Evolutionary conservation across 92 coral and sea anemone genomes (phyloP), one percentile per base, ranked within the genome.

Genomic region (Palythoa caribaeorum): DNA sequence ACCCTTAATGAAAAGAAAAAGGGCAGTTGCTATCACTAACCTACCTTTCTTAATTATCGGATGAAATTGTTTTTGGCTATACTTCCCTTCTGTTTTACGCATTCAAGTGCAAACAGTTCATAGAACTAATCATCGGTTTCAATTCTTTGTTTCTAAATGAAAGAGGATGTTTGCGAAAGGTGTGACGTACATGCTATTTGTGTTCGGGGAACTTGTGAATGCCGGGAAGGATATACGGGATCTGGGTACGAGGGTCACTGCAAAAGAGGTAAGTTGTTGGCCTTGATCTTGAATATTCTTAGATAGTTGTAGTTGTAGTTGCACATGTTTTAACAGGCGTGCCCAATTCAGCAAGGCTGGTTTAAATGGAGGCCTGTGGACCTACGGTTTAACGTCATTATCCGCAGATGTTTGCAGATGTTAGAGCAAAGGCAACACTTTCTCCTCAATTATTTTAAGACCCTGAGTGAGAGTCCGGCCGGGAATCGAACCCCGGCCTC

Each of bases 161-260:
- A 77, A 78, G 83, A 55, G 3, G 83, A 78, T 15, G 55, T 21
- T 2, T 78, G 83, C 16, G 69, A 38, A 39, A 55, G 15, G 71
- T 78, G 83, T 54, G 83, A 78, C 69, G 83, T 57, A 4, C 69
- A 78, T 19, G 83, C 83, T 1, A 57, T 16, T 40, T 78, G 83
- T 57, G 69, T 36, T 71, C 5, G 15, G 83, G 83, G 83, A 20
- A 37, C 68, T 8, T 78, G 83, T 60, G 36, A 16, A 19, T 78
- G 83, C 70, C 54, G 83, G 53, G 20, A 35, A 11, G 70, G 83
- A 1, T 78, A 57, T 48, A 15, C n/a, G 15, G 83, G 83, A 9
- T 78, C 83, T 37, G 83, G 83, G 16, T 68, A 6, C 69, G 55
- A 57, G 38, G 83, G 71, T 16, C 70, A 78, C 70, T 78, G 83